Base-by-base conservation (phyloP, 2,113 vertebrate genomes). In the Chaetodon auriga region DNA sequence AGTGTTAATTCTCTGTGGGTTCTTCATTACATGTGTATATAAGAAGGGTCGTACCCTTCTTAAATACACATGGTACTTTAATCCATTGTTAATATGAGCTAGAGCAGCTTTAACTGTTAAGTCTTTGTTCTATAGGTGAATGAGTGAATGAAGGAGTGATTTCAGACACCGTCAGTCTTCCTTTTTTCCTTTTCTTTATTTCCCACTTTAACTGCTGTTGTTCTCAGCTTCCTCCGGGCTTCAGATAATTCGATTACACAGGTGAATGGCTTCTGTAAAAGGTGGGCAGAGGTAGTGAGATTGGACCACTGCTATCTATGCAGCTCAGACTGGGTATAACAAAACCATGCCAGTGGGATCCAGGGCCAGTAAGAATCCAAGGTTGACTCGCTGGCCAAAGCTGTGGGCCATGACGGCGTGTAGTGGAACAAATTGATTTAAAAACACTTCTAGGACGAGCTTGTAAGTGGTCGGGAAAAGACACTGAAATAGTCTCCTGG, bases 341-440 rank as follows among this genome's bases (percentile, higher is more conserved):
- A 84, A 88, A 85, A 66, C 60, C 73, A 41, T 43, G 60, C 66
- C 83, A 60, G 45, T 35, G 48, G 60, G 68, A 66, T 81, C 75
- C 23, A 23, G 36, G 58, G 58, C 46, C 73, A 75, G 53, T 16
- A 71, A n/a, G 74, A 73, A 78, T 41, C 75, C 68, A 66, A 73
- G 65, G 68, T 82, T 60, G 63, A 81, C 38, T 80, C 8, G 10
- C 35, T 8, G 76, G 68, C 21, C 57, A 41, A 43, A 45, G 73
- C 71, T 83, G 30, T 43, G 54, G 62, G 61, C 46, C 81, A 54
- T 62, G 77, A 35, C 61, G 63, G 57, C n/a, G 38, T 77, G 78
- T n/a, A 77, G 81, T 81, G 62, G 74, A 89, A 80, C 80, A 69
- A 83, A 84, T 79, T 77, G 72, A 89, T 89, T 88, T 76, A 80